These are phyloP conservation scores for Apostichopus parvimensis DNA, from an alignment of 35 echinoderm and acorn worm species.

Conservation along the genomic window DNA sequence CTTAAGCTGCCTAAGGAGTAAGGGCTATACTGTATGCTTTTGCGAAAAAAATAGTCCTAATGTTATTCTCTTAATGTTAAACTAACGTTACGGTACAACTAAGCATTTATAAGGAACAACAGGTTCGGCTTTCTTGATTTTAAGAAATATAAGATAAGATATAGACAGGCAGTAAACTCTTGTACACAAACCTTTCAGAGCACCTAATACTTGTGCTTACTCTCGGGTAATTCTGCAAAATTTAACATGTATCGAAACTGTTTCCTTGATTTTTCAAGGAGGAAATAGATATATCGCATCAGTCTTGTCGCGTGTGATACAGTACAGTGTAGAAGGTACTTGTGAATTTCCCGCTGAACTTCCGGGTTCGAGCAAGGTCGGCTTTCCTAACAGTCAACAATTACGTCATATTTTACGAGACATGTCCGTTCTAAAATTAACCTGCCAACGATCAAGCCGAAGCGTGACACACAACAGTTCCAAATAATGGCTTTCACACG, in stretches of 20 bases:
- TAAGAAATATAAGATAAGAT: background rate
- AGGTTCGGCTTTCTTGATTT: background rate
- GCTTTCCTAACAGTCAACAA: background rate
- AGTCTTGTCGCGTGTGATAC: background rate
- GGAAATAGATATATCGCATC: background rate
- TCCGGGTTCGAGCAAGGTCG: constrained; percentile 5
- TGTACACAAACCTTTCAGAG: constrained; percentile 7
- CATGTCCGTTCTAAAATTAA: too few species aligned
- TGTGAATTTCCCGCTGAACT: constrained; percentile 16
- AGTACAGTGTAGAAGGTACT: background rate
- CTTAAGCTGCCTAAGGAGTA: background rate
- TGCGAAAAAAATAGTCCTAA: too few species aligned
- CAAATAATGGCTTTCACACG: too few species aligned
- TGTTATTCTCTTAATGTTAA: too few species aligned
- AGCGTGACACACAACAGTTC: too few species aligned
- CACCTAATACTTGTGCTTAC: background rate
- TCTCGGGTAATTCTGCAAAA: background rate
- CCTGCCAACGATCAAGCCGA: too few species aligned
- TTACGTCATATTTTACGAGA: background rate
- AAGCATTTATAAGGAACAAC: background rate
- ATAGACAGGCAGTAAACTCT: background rate
- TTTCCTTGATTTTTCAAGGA: background rate
- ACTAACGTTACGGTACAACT: background rate
- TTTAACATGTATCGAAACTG: background rate
- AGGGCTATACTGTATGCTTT: too few species aligned